Percentiles rank a stretch among this genome's conserved stretches.
Evolutionary conservation across 2,113 vertebrate genomes (phyloP).

Genomic region (Xyliphius kryptos): DNA sequence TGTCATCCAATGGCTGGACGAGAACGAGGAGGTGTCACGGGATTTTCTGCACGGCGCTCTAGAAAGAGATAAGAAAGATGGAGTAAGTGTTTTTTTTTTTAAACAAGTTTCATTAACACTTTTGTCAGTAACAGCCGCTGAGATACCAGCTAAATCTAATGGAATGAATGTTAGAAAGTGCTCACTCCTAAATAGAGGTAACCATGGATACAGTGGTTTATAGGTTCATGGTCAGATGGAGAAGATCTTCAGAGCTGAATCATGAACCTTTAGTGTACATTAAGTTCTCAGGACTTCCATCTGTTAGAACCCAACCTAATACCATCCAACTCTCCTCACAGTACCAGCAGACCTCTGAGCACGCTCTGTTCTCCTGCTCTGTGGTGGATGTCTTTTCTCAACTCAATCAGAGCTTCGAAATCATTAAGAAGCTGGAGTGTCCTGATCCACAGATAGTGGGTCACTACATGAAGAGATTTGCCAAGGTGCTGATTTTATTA

Average conservation of each 20-base stretch:
- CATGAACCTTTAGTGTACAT: too few species aligned
- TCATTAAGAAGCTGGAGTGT: slow-evolving; percentile 96
- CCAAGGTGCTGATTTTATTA: slow-evolving; percentile 68
- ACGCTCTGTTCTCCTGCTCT: slow-evolving; percentile 93
- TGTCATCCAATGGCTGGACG: slow-evolving; percentile 97
- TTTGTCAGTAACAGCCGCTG: too few species aligned
- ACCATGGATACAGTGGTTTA: too few species aligned
- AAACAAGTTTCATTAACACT: too few species aligned
- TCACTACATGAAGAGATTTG: slow-evolving; percentile 95
- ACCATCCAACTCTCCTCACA: slow-evolving; percentile 42
- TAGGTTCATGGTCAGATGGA: too few species aligned
- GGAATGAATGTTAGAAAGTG: too few species aligned
- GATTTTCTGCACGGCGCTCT: slow-evolving; percentile 92
- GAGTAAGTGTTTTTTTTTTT: slow-evolving; percentile 64
- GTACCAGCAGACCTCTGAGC: slow-evolving; percentile 97
- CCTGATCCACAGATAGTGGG: slow-evolving; percentile 95
- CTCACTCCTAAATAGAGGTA: too few species aligned
- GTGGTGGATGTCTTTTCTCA: slow-evolving; percentile 98
- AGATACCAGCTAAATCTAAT: too few species aligned
- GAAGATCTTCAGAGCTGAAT: too few species aligned
- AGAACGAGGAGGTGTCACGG: slow-evolving; percentile 95
- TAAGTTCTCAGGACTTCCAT: too few species aligned
- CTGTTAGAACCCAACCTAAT: too few species aligned
- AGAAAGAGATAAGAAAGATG: slow-evolving; percentile 97
- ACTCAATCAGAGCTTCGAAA: slow-evolving; percentile 98